Evolutionary conservation across 2,113 vertebrate genomes (phyloP), one percentile per base, ranked within the genome.

Genomic region (Porphyrio hochstetteri): DNA sequence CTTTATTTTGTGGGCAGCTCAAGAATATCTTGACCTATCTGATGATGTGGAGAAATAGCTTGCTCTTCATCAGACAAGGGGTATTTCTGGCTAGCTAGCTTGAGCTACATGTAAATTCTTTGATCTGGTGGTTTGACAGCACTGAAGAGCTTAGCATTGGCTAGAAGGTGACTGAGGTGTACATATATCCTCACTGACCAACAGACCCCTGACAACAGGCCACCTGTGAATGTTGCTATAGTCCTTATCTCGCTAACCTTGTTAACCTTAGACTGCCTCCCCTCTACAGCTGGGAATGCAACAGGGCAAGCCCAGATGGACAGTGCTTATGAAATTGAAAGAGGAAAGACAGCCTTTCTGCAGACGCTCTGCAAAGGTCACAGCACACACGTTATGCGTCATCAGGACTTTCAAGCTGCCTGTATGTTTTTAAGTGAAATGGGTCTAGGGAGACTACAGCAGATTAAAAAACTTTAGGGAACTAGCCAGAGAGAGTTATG

Each of bases 301-400:
- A 74, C 18, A 65, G 70, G 87, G 89, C 93, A 75, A 95, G 91
- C 86, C 92, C 96, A 93, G 91, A 78, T 71, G 88, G 92, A 72
- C 53, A 67, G 72, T 55, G 75, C 80, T 97, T 96, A 94, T 81
- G 96, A 97, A 98, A 98, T 11, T 82, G 82, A 88, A 90, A 90
- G 94, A 95, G 74, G 88, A 91, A 94, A 96, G 95, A 89, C 71
- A 88, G 60, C 77, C 7, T 65, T 81, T 92, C 94, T 90, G 93
- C 52, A 67, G 77, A 86, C 81, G 88, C 75, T 70, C 69, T 93
- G 88, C 86, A 92, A 91, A 96, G 92, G 89, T 95, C 94, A 95
- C 56, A 53, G 29, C 68, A 76, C n/a, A 69, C 70, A 53, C n/a
- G 38, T 4, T 29, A 33, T 93, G 86, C 57, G 44, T 97, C 93